A percentile compares a stretch with the other conserved stretches of the same genome.
Conservation (phyloP, 2,888 invertebrate species). For the Napeogenes sylphis region DNA sequence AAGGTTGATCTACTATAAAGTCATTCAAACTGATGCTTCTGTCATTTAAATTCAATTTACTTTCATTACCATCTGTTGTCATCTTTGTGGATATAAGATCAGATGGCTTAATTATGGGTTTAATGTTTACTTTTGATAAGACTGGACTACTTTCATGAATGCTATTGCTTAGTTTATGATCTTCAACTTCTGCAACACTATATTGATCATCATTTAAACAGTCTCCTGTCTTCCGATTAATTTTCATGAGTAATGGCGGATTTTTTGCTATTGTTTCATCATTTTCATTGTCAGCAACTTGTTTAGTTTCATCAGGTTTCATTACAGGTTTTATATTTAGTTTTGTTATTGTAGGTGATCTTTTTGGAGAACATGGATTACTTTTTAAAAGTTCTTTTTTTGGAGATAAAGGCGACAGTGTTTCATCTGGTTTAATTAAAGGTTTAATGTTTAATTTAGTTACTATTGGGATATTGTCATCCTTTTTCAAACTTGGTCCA, state of each 20-base stretch:
- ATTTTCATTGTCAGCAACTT: constrained; percentile 43
- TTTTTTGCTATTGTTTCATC: constrained; percentile 52
- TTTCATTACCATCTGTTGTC: constrained; percentile 12
- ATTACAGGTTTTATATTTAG: constrained; percentile 72
- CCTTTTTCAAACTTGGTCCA: constrained; percentile 43
- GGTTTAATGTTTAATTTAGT: constrained; percentile 70
- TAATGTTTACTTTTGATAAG: constrained; percentile 57
- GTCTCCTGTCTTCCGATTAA: constrained; percentile 62
- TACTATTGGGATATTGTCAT: constrained; percentile 58
- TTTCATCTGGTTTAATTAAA: constrained; percentile 60
- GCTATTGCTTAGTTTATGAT: constrained; percentile 48
- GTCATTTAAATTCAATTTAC: constrained; percentile 12
- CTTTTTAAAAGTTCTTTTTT: constrained; percentile 56
- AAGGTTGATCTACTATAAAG: constrained; percentile 8
- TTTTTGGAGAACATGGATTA: constrained; percentile 40
- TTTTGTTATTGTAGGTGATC: constrained; percentile 62
- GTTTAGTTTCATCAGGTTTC: constrained; percentile 59
- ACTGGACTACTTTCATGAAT: constrained; percentile 39
- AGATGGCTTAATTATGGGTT: constrained; percentile 47
- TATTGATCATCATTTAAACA: constrained; percentile 45
- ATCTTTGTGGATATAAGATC: constrained; percentile 29
- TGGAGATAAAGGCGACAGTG: constrained; percentile 53
- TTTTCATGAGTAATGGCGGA: constrained; percentile 69
- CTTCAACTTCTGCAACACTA: constrained; percentile 38
- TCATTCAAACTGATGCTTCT: constrained; percentile 11